Base-by-base conservation (phyloP, 1,140 invertebrate species). In the Ostrea edulis region DNA sequence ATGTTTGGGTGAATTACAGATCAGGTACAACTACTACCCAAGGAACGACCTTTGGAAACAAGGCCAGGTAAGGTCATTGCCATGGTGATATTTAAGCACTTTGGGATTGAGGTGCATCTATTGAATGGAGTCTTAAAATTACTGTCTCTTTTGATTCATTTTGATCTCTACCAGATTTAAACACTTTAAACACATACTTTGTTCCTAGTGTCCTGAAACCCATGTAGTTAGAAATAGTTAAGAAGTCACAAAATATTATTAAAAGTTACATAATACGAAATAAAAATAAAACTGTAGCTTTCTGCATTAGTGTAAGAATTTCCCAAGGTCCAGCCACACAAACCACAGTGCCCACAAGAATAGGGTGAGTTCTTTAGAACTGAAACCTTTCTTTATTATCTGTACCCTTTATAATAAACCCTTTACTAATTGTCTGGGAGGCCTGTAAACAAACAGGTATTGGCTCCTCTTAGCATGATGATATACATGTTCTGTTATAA, bases 1-100 rank as follows among this genome's bases (percentile, higher is more conserved):
- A 77, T 77, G 25, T 77, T 62, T 77, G 68, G 68, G 68, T 77
- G 29, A 77, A 77, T 77, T 77, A 77, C 68, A 77, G 68, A 77
- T 77, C 68, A 77, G 68, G 68, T 77, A 29, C 68, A 62, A 62
- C 55, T 35, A 29, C 68, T 14, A 77, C 22, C 11, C 68, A 77
- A 77, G 68, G 68, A 25, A 77, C 68, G 14, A 77, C 25, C 68
- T 77, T 14, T 77, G 68, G 68, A 29, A 77, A 77, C 68, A 77
- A 77, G 68, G 68, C 22, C 25, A 77, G 68, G 68, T 77, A 77
- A 77, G 29, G 68, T 77, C 68, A 77, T 77, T 29, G 68, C 68
- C 68, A 77, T 77, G 25, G 68, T 77, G 11, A 77, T 77, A 77
- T 22, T 35, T 62, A 29, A 77, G 68, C 68, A 77, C 68, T 77